Conservation (phyloP, 2,113 vertebrate genomes). For the Microcebus lehilahytsara region DNA sequence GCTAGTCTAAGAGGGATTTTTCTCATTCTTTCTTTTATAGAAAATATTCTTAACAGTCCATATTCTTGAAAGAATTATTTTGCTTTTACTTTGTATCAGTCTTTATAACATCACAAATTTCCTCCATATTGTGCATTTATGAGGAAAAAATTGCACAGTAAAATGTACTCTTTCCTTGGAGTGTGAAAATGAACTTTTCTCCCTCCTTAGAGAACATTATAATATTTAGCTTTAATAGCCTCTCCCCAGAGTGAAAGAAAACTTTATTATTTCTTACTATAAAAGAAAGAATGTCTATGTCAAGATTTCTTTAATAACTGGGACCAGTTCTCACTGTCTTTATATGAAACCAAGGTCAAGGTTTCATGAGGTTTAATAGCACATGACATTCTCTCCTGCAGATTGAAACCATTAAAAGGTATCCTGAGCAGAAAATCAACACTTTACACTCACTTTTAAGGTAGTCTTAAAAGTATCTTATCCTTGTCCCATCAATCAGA, state of each 20-base stretch:
- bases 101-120: neutral
- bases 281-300: slow-evolving; percentile 50
- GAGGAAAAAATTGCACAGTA: neutral
- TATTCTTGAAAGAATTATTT: neutral
- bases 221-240: slow-evolving; percentile 11
- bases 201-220: neutral
- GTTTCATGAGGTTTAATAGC: neutral
- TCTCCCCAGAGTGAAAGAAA: slow-evolving; percentile 17
- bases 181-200: neutral
- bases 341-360: neutral
- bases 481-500: neutral
- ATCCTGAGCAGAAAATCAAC: neutral
- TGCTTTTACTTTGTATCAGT: neutral
- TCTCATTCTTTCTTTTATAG: neutral
- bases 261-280: neutral
- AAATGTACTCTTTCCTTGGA: neutral
- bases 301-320: neutral
- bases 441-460: neutral
- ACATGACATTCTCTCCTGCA: neutral
- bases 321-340: neutral
- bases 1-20: neutral
- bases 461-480: neutral
- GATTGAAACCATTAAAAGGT: neutral
- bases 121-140: neutral
- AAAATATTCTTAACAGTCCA: neutral